Evolutionary conservation across 1,140 invertebrate species (phyloP).

Genomic region (Drosophila seguyi): DNA sequence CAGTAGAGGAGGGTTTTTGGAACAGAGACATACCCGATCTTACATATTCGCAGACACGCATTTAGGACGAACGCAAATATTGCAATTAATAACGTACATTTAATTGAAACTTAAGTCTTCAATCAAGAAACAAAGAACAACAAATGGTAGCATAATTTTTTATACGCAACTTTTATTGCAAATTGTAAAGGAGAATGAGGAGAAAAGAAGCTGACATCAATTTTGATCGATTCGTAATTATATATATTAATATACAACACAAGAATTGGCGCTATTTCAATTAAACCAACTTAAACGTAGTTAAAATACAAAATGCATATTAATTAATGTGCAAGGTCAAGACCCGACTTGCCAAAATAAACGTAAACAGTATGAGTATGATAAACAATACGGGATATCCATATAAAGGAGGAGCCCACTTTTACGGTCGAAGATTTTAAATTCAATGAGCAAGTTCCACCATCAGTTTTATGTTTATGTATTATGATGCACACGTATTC

Average conservation of each 20-base stretch:
- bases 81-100: conserved; percentile 61
- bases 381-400: conserved; percentile 37
- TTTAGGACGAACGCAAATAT: conserved; percentile 67
- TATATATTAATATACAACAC: conserved; percentile 51
- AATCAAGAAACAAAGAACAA: conserved; percentile 35
- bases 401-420: conserved; percentile 18
- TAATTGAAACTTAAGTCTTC: conserved; percentile 70
- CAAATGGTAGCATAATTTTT: conserved; percentile 77
- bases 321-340: conserved; percentile 52
- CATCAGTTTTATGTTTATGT: conserved; percentile 41
- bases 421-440: conserved; percentile 21
- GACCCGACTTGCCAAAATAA: conserved; percentile 48
- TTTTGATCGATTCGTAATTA: conserved; percentile 58
- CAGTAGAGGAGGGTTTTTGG: conserved; percentile 23
- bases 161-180: conserved; percentile 81
- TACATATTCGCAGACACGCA: conserved; percentile 76
- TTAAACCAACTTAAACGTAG: conserved; percentile 65
- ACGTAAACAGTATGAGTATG: conserved; percentile 47
- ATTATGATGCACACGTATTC: conserved; percentile 34
- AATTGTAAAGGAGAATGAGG: conserved; percentile 63
- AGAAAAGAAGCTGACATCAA: conserved; percentile 47
- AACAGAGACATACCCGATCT: conserved; percentile 75
- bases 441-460: conserved; percentile 49
- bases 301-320: conserved; percentile 66
- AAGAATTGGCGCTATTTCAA: conserved; percentile 80